These are phyloP conservation scores for Brachypodius melanocephalos DNA, from an alignment of 2,113 vertebrate species.

Conservation along the genomic window DNA sequence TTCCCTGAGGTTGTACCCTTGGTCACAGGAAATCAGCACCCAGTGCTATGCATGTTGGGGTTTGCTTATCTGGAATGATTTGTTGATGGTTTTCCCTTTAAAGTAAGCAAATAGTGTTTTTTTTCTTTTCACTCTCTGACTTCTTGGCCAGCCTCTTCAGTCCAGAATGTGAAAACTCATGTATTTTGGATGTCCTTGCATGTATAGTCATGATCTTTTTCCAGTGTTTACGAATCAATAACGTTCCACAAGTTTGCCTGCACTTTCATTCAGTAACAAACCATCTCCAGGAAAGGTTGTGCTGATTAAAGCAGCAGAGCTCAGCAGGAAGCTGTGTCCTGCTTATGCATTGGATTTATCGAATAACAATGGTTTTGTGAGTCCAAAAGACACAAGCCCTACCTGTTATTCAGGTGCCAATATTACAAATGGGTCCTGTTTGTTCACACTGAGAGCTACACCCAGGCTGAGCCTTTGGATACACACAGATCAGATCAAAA, in stretches of 20 bases:
- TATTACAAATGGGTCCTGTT: not conserved
- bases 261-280: not conserved
- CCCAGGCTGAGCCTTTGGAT: not conserved
- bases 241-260: constrained; percentile 4
- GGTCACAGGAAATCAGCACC: not conserved
- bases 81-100: constrained; percentile 13
- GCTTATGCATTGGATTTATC: not conserved
- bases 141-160: constrained; percentile 33
- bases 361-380: not conserved
- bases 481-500: rapidly evolving
- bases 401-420: not conserved
- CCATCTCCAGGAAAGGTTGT: not conserved
- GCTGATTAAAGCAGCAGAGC: not conserved
- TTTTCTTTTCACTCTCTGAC: not conserved
- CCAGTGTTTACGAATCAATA: constrained; percentile 13
- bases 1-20: not conserved
- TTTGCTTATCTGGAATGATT: not conserved
- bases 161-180: constrained; percentile 40
- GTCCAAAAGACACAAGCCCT: not conserved
- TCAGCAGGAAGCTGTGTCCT: not conserved
- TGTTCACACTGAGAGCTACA: not conserved
- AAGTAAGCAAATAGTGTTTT: not conserved
- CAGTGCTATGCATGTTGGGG: not conserved
- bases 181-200: not conserved
- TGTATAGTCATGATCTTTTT: not conserved